Evolutionary conservation across 1,140 invertebrate species (phyloP).

Genomic region (Drosophila triauraria): DNA sequence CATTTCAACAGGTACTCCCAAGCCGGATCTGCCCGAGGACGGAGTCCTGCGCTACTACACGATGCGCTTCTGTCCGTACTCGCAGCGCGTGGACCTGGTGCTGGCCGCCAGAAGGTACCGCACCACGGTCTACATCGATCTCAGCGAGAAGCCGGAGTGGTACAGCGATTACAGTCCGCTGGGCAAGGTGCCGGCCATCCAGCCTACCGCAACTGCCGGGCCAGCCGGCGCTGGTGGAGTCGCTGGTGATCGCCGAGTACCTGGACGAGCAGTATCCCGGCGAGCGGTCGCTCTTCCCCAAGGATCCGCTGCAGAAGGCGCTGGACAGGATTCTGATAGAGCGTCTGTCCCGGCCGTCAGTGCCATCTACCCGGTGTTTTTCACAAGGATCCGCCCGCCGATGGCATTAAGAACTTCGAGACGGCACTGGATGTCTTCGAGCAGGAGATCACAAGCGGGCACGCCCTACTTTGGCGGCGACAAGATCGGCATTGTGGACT

Average conservation of each 20-base stretch:
- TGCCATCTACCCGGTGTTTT: conserved; percentile 72
- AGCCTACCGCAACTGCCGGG: conserved; percentile 88
- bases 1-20: conserved; percentile 86
- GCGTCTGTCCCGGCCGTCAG: conserved; percentile 85
- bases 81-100: conserved; percentile 93
- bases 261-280: conserved; percentile 91
- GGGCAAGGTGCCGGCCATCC: conserved; percentile 93
- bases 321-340: conserved; percentile 92
- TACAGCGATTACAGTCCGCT: conserved; percentile 88
- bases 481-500: conserved; percentile 93
- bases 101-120: conserved; percentile 92
- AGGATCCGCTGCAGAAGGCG: conserved; percentile 91
- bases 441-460: conserved; percentile 87
- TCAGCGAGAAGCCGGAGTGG: conserved; percentile 96
- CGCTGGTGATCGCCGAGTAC: conserved; percentile 93
- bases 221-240: conserved; percentile 89
- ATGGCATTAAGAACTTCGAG: conserved; percentile 69
- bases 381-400: conserved; percentile 58
- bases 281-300: conserved; percentile 88
- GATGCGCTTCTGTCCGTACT: conserved; percentile 96
- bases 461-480: conserved; percentile 90
- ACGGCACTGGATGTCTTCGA: conserved; percentile 89
- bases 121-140: conserved; percentile 94
- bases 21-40: conserved; percentile 87
- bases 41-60: conserved; percentile 93